Evolutionary conservation across 1,140 invertebrate genomes (phyloP).

Genomic region (Pogonomyrmex californicus): DNA sequence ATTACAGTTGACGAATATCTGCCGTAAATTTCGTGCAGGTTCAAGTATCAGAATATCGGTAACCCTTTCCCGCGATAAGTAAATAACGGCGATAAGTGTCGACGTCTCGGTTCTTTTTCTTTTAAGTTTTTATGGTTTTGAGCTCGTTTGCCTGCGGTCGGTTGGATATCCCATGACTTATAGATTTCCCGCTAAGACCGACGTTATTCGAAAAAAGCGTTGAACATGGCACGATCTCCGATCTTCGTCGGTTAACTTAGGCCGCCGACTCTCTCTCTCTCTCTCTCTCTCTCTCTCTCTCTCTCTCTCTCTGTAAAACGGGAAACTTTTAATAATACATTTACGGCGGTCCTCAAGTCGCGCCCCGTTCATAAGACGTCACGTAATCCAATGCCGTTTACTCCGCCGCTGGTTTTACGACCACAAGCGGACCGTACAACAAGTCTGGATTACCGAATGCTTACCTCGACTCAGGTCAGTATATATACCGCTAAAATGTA

Average conservation of each 20-base stretch:
- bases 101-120: slow-evolving; percentile 34
- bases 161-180: slow-evolving; percentile 67
- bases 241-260: slow-evolving; percentile 31
- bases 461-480: slow-evolving; percentile 37
- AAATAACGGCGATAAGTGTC: slow-evolving; percentile 68
- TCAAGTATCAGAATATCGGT: slow-evolving; percentile 65
- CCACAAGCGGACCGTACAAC: slow-evolving; percentile 75
- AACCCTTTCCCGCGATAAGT: slow-evolving; percentile 68
- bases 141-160: slow-evolving; percentile 34
- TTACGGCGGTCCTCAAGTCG: slow-evolving; percentile 66
- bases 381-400: slow-evolving; percentile 80
- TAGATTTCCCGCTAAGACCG: slow-evolving; percentile 25
- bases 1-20: slow-evolving; percentile 69
- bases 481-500: slow-evolving; percentile 45
- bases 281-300: neutral
- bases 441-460: slow-evolving; percentile 79
- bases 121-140: slow-evolving; percentile 49
- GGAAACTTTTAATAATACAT: slow-evolving; percentile 78
- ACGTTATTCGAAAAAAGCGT: slow-evolving; percentile 9
- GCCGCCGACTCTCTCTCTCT: neutral
- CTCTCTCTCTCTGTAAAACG: slow-evolving; percentile 29
- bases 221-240: neutral
- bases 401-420: slow-evolving; percentile 78
- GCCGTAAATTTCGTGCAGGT: slow-evolving; percentile 67
- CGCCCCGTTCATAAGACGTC: slow-evolving; percentile 75